Evolutionary conservation across 2,113 vertebrate genomes (phyloP), one percentile per base, ranked within the genome.

Genomic region (Scartelaos histophorus): DNA sequence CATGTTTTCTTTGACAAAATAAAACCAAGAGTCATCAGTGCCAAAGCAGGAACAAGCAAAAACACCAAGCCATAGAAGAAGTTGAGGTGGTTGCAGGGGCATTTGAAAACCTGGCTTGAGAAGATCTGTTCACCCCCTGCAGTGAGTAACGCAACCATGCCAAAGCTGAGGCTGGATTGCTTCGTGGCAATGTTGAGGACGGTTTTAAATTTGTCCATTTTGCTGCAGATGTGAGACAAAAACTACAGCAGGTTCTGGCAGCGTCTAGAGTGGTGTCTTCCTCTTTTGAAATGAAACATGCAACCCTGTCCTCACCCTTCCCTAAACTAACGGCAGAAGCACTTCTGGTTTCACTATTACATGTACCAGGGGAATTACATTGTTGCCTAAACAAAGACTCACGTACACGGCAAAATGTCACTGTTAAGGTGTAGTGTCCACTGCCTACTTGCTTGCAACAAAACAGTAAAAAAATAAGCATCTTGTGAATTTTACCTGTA

Each of bases 1-100:
- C 94, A 93, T 0, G 62, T 88, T 71, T 78, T 91, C 17, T 71
- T 0, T 0, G 65, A 94, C 10, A 93, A 9, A 69, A 88, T 47
- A 47, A 67, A 92, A 22, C 95, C 84, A 0, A 96, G 47, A 13
- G 95, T 68, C 43, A 94, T 87, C 29, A 98, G 89, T 0, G 82
- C 66, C 0, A 95, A 70, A 10, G 95, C 95, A 0, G 96, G 96
- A 1, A 88, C 92, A 15, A 94, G 5, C 58, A 98, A 81, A 75
- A 95, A 97, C 46, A 90, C 80, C 2, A 82, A 54, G 9, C 95
- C 93, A 0, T 95, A 96, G 0, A 71, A 0, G 13, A 84, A 65
- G 74, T 94, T 97, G 67, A 68, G 70, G 3, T 87, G 24, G 9
- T 79, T 94, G 90, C 95, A 95, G 5, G 96, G 95, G 58, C 95